Evolutionary conservation across 2,888 invertebrate genomes (phyloP), one percentile per base, ranked within the genome.

Genomic region (Drosophila hamatofila): DNA sequence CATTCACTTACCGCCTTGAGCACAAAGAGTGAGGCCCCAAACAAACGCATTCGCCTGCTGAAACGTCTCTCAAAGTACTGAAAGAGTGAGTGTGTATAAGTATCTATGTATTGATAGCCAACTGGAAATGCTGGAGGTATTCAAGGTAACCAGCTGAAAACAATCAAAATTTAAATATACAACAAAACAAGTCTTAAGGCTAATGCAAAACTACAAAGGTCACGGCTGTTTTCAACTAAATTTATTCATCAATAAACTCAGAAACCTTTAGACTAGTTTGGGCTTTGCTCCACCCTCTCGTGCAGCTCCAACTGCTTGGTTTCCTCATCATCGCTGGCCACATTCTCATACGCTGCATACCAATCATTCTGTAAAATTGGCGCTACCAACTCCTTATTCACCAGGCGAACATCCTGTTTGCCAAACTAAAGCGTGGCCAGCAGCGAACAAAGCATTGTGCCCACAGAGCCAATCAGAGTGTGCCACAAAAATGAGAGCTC

Each of bases 401-500:
- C 91, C 63, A 95, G 94, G 33, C 93, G 91, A 1, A 94, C 93
- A 65, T 94, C 93, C 72, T 94, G 93, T 0, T 93, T 93, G 5
- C 93, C 93, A 39, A 94, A 94, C 55, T 94, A 91, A 0, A 95
- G 91, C 71, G 95, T 95, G 0, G 95, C 93, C 0, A 95, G 35
- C 16, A 95, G 92, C 0, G 95, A 95, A 0, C 95, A 93, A 2
- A 94, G 83, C 54, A 96, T 92, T 0, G 95, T 94, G 0, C 95
- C 93, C 0, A 93, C 72, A 16, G 94, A 94, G 1, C 96, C 96
- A 25, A 95, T 93, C 0, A 94, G 91, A 0, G 95, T 95, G 77
- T 96, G 95, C 96, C 96, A 96, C 48, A 96, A 89, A 84, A 96
- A 96, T 2, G 96, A 96, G 42, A 96, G 92, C 58, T 95, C 95